These are phyloP conservation scores for Choloepus hoffmanni DNA, from an alignment of 2,113 vertebrate genomes.

Conservation along the genomic window DNA sequence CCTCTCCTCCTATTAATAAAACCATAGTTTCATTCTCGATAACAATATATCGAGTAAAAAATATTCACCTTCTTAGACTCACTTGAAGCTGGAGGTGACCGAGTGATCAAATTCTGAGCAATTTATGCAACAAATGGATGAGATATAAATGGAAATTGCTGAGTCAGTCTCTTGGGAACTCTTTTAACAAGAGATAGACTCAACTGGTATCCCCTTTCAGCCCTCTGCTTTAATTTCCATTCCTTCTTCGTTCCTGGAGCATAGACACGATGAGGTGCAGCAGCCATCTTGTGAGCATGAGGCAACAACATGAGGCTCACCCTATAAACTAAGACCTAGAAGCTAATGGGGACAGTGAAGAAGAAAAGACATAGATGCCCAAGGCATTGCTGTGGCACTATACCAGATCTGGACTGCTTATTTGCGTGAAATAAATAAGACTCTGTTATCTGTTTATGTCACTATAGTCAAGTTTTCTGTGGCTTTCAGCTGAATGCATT, in stretches of 20 bases:
- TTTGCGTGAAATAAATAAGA: background rate
- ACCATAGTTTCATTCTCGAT: background rate
- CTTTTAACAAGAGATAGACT: background rate
- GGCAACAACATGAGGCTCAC: background rate
- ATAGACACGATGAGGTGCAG: background rate
- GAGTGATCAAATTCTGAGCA: background rate
- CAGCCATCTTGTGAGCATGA: background rate
- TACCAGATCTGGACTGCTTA: background rate
- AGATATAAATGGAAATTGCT: background rate
- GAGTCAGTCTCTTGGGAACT: background rate
- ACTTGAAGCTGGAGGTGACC: background rate
- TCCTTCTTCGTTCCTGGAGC: background rate
- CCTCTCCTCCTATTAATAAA: background rate
- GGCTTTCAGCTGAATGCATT: background rate
- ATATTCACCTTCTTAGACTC: background rate
- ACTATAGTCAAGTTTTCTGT: background rate
- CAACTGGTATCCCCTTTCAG: background rate
- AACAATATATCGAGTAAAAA: background rate
- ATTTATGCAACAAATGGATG: conserved; percentile 4
- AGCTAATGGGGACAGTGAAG: background rate
- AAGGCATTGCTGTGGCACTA: too few species aligned
- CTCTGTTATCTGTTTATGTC: background rate
- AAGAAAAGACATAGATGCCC: background rate
- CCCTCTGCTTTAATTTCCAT: background rate
- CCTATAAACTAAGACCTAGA: background rate